Base-by-base conservation (phyloP, 2,113 vertebrate genomes). In the Larimichthys polyactis region DNA sequence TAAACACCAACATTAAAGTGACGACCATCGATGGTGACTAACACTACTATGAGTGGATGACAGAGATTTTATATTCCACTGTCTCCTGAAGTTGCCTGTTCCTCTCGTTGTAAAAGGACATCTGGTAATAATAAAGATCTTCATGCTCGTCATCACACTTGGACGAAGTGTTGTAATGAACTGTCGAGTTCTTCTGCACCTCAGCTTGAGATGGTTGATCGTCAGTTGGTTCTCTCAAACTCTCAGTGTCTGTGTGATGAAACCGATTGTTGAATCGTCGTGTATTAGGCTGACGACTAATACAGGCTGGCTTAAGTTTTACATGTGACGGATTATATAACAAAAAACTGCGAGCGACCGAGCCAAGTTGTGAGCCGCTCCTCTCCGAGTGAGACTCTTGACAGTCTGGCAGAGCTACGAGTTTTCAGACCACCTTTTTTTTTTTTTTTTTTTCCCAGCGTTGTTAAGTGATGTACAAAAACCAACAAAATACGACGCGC, bases 261-360 rank as follows among this genome's bases (percentile, higher is more conserved):
- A 67, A 55, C 55, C 54, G 65, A 70, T 29, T 66, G 67, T 79
- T 22, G 71, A 77, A 79, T n/a, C 15, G 60, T 0, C 8, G 32
- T 27, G 17, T 64, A 72, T 76, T 52, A 81, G 43, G 32, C 74
- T 0, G 70, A 75, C 46, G 75, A 71, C 62, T 72, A 57, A 74
- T 7, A 40, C 36, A 8, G 36, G 11, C 73, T 19, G 57, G 46
- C 27, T 44, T 10, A 27, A 40, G 75, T 11, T 51, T 74, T 73
- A 81, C 46, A 74, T 52, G 65, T 54, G 60, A 59, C 0, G 3
- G 27, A 83, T 86, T 77, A 85, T 0, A 29, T 44, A 75, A 71
- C 43, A 20, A 43, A 16, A 19, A 64, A 20, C 58, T 40, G 36
- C 17, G 79, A 55, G 52, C 27, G 74, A 11, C 46, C 1, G 58